Evolutionary conservation across 2,797 vertebrate genomes (phyloP), one percentile per base, ranked within the genome.

Genomic region (Oreochromis mossambicus): DNA sequence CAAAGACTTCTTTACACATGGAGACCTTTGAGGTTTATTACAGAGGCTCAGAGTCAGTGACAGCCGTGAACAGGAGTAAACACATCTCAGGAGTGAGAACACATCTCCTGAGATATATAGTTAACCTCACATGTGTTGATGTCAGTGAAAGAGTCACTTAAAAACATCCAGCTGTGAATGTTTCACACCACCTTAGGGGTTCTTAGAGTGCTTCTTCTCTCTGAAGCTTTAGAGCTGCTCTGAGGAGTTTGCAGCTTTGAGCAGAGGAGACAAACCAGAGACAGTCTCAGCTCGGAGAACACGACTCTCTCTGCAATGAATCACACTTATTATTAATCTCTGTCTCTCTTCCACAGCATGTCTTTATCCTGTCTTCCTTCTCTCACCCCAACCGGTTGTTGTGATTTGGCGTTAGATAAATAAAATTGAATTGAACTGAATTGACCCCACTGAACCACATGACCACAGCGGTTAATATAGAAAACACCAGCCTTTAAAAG

Each of bases 251-350:
- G 17, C 56, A 12, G 56, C 29, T 61, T 19, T 34, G 15, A 61
- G 9, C 56, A 61, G 56, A 34, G 56, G 29, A 34, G 56, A 61
- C 9, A 34, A 61, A 61, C 29, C 0, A 0, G 0, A 61, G 56
- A 58, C 56, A 4, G 0, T 19, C 55, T 58, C 29, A 61, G 56
- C 3, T 34, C 26, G 0, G 29, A 19, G 8, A 11, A 2, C 41
- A 48, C n/a, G n/a, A 52, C 50, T 51, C 19, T 51, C 9, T 0
- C 50, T 51, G 50, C 50, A 10, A 0, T 50, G 2, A n/a, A 51
- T 51, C 50, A 51, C 6, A 51, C 19, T 6, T 10, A 9, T 38
- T 0, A 51, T n/a, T 51, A n/a, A 51, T 0, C 50, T 51, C 19
- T 0, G 50, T 21, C 50, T 51, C 48, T n/a, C 50, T 51, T 51